A percentile compares a stretch with the other conserved stretches of the same genome.
Conservation (phyloP, 2,797 vertebrate species). For the Phalloptychus januarius region DNA sequence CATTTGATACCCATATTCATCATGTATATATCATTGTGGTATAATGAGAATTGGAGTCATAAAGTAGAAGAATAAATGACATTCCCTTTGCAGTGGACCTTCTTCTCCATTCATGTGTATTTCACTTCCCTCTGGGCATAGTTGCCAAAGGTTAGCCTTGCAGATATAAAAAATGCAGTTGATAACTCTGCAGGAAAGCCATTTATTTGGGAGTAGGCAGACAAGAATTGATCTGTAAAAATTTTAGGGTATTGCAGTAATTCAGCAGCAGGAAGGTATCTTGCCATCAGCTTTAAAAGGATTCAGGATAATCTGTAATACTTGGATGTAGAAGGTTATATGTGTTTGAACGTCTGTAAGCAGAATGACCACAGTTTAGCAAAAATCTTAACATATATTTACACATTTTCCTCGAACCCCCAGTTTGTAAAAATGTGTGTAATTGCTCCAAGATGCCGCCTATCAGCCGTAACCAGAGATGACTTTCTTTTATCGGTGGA, state of each 20-base stretch:
- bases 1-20: slow-evolving; percentile 64
- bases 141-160: slow-evolving; percentile 56
- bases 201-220: slow-evolving; percentile 36
- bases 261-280: slow-evolving; percentile 23
- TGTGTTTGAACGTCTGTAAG: background rate
- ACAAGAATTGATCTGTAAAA: slow-evolving; percentile 55
- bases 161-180: slow-evolving; percentile 63
- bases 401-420: background rate
- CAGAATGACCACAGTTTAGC: background rate
- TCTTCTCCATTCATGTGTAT: slow-evolving; percentile 10
- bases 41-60: slow-evolving; percentile 40
- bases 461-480: slow-evolving; percentile 51
- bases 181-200: slow-evolving; percentile 30
- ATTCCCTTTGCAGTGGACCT: slow-evolving; percentile 22
- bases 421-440: background rate
- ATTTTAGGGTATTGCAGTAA: slow-evolving; percentile 41
- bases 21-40: slow-evolving; percentile 30
- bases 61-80: slow-evolving; percentile 45
- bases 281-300: slow-evolving; percentile 44
- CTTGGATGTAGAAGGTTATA: background rate
- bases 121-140: slow-evolving; percentile 28
- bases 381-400: background rate
- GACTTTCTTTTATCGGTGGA: slow-evolving; percentile 26
- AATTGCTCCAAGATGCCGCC: slow-evolving; percentile 31
- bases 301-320: background rate